Evolutionary conservation across 2,888 invertebrate genomes (phyloP), one percentile per base, ranked within the genome.

Genomic region (Ephialtes manifestator): DNA sequence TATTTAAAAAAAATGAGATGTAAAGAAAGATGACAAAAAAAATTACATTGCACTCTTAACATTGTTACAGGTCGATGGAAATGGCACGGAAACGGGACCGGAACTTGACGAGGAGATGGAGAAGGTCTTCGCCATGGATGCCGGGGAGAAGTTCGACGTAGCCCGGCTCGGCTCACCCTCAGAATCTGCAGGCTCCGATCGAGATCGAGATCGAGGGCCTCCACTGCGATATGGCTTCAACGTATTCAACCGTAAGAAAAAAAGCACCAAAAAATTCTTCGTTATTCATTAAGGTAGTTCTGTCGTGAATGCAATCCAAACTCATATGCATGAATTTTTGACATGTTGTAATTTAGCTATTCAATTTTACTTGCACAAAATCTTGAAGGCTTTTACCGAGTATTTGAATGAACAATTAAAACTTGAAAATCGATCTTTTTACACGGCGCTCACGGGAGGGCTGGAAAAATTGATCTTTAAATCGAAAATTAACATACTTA

Each of bases 101-200:
- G 96, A 96, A 89, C 95, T 98, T 95, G 97, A 98, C 95, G 97
- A 97, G 94, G 98, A 97, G 95, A 97, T 97, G 96, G 97, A 97
- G 92, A 97, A 97, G 94, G 97, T 97, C 91, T 97, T 98, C 94
- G 97, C 97, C 94, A 96, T 96, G 95, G 94, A 93, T 76, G 95
- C 95, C 87, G 94, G 95, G 85, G 95, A 95, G 90, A 95, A 95
- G 91, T 96, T 96, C 94, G 95, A 96, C 95, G 95, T 96, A 92
- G 95, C 95, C 90, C 94, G 94, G 79, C 94, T 96, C 86, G 95
- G 95, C 87, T 91, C 94, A 67, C 92, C 92, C 67, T 92, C 93
- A 43, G 93, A 94, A 91, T 92, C 93, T 55, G 87, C 90, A 79
- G 92, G 93, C 86, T 91, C 93, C 85, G 92, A 92, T 89, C 90